Evolutionary conservation across 1,140 invertebrate genomes (phyloP).

Genomic region (Ladona fulva): DNA sequence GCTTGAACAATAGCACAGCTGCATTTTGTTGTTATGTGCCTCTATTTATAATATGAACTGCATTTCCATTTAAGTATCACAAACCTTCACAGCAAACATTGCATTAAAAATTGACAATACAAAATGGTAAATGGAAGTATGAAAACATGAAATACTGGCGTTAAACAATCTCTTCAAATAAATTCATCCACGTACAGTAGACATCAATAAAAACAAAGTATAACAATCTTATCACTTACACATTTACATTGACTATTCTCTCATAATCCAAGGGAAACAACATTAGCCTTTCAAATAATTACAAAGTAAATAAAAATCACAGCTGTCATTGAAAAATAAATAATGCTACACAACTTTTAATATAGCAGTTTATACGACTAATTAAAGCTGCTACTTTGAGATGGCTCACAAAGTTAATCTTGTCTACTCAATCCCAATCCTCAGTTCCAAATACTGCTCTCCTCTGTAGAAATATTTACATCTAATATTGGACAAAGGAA

Average conservation of each 20-base stretch:
- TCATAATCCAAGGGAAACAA: background rate
- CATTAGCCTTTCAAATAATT: background rate
- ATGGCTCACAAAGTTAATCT: background rate
- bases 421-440: background rate
- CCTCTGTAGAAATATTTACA: background rate
- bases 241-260: background rate
- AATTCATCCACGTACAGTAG: background rate
- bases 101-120: background rate
- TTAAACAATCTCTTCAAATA: background rate
- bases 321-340: background rate
- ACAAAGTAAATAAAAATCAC: background rate
- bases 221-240: background rate
- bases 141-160: background rate
- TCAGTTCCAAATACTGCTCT: background rate
- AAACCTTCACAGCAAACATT: background rate
- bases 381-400: background rate
- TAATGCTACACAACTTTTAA: background rate
- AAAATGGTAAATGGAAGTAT: background rate
- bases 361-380: background rate
- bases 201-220: background rate
- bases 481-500: background rate
- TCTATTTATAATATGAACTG: background rate
- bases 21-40: background rate
- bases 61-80: slow-evolving; percentile 3
- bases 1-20: too few species aligned